A percentile compares a stretch with the other conserved stretches of the same genome.
Conservation (phyloP, 30 jellyfish, hydroid and myxozoan genomes). For the Turritopsis dohrnii region DNA sequence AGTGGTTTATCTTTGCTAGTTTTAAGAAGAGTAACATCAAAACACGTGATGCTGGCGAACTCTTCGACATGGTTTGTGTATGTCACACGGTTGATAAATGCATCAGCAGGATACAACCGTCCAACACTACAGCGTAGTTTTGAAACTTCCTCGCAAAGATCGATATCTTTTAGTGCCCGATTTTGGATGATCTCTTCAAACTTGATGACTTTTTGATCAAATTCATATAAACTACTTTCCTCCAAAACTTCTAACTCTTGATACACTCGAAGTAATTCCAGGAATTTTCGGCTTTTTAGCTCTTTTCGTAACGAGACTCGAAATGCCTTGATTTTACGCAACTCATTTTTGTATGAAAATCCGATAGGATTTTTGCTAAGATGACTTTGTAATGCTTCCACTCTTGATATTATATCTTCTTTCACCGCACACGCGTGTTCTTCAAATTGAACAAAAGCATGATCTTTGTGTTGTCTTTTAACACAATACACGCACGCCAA, state of each 20-base stretch:
- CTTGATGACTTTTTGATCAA: not conserved
- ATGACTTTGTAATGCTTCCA: not conserved
- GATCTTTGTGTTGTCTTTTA: not conserved
- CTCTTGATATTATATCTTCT: not conserved
- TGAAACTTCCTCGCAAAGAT: not conserved
- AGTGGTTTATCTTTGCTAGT: not conserved
- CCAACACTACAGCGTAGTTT: not conserved
- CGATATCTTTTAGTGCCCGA: not conserved
- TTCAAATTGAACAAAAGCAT: not conserved
- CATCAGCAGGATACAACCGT: not conserved
- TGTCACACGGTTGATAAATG: not conserved
- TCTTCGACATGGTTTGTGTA: not conserved
- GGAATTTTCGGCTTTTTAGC: not conserved
- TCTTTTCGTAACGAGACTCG: not conserved
- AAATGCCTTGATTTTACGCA: not conserved
- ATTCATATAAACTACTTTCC: not conserved
- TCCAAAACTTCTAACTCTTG: not conserved
- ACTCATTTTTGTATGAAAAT: not conserved
- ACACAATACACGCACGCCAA: not conserved
- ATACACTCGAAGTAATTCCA: not conserved
- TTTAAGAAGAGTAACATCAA: not conserved
- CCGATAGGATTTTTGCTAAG: not conserved
- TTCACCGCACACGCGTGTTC: not conserved
- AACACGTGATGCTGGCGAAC: not conserved
- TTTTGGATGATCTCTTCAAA: not conserved